These are phyloP conservation scores for Melieria crassipennis DNA, from an alignment of 2,888 invertebrate genomes.

Conservation along the genomic window DNA sequence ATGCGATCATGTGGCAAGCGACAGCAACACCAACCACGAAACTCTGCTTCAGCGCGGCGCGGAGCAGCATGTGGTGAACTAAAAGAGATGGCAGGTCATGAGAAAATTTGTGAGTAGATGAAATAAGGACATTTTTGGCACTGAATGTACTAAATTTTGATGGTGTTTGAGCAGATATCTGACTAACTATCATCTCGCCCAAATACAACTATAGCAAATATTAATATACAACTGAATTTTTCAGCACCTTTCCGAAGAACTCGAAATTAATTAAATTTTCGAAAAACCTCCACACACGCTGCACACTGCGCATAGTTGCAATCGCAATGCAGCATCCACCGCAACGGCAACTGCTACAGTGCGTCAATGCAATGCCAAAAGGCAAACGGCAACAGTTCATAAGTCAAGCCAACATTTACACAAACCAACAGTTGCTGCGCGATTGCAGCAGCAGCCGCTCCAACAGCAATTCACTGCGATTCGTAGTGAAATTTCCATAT, in stretches of 20 bases:
- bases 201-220: no score
- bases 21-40: constrained; percentile 24
- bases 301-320: no score
- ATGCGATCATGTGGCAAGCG: constrained; percentile 41
- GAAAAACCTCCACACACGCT: no score
- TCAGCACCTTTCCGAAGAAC: no score
- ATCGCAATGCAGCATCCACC: no score
- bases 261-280: no score
- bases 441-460: constrained; percentile 15
- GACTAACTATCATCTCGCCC: no score
- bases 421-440: neutral
- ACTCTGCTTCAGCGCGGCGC: constrained; percentile 26
- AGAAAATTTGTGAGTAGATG: constrained; percentile 41
- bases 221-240: no score
- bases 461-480: constrained; percentile 13
- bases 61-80: neutral
- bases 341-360: no score
- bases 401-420: constrained; percentile 17
- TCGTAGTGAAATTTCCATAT: constrained; percentile 21
- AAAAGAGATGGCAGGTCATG: constrained; percentile 43
- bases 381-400: constrained; percentile 26
- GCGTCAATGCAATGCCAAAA: neutral
- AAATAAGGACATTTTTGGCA: neutral
- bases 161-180: no score
- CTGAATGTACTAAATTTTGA: no score